These are phyloP conservation scores for Pseudococcus jackbeardsleyi DNA, from an alignment of 2,888 invertebrate species.

Conservation along the genomic window DNA sequence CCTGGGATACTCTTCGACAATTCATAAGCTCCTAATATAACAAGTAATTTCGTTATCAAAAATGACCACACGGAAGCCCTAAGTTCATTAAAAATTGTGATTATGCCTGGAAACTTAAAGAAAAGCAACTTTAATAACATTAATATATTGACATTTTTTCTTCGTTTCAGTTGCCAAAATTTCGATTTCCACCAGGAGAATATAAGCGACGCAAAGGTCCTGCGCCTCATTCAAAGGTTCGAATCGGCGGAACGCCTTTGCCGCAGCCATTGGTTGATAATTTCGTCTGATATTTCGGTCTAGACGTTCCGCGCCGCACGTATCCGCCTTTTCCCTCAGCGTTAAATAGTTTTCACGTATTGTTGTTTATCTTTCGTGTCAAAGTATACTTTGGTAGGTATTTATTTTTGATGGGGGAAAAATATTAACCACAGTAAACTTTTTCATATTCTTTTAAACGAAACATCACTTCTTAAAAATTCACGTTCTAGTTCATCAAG, in stretches of 20 bases:
- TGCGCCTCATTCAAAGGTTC: slow-evolving; percentile 18
- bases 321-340: neutral
- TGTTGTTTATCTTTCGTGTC: neutral
- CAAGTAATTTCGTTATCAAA: slow-evolving; percentile 54
- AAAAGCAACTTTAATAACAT: slow-evolving; percentile 46
- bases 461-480: neutral
- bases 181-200: slow-evolving; percentile 29
- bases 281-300: slow-evolving; percentile 36
- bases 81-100: slow-evolving; percentile 53
- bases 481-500: neutral
- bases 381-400: no score
- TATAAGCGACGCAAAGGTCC: slow-evolving; percentile 13
- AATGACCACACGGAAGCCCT: slow-evolving; percentile 26
- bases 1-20: neutral
- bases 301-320: neutral
- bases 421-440: no score
- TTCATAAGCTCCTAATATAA: slow-evolving; percentile 36
- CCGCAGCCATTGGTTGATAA: slow-evolving; percentile 2
- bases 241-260: slow-evolving; percentile 38
- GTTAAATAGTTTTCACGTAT: neutral
- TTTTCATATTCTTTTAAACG: no score
- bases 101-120: slow-evolving; percentile 26
- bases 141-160: slow-evolving; percentile 50
- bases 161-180: slow-evolving; percentile 53
- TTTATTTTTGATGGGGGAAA: no score